Base-by-base conservation (phyloP, 2,888 invertebrate genomes). In the Tupiocoris notatus region DNA sequence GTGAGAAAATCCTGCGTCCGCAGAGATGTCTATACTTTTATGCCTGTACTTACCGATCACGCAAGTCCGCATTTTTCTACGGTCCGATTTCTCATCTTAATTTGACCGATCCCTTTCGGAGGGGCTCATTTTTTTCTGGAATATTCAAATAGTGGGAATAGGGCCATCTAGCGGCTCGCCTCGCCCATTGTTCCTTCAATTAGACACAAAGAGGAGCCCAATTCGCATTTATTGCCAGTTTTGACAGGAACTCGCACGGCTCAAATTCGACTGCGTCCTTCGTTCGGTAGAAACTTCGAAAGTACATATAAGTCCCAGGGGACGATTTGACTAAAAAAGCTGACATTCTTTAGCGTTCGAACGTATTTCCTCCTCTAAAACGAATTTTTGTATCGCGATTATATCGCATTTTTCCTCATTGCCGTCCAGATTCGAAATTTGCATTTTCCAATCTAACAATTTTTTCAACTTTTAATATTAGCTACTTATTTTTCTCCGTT, bases 31-130 rank as follows among this genome's bases (percentile, higher is more conserved):
- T n/a, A n/a, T n/a, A n/a, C n/a, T n/a, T n/a, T 56, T 20, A 20
- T 59, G 61, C 58, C 25, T 70, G 24, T 59, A 61, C 70, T 70
- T 70, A 57, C 61, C 70, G 70, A 70, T 70, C 70, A 70, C 70
- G 70, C 70, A 70, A 61, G 70, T 70, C 61, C 59, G 58, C 61
- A 22, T 58, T 68, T 68, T 58, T 58, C 59, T 59, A 59, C 24
- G 18, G 61, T 70, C 18, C 59, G 59, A 59, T 70, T 59, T 70
- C 61, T 54, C 70, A 24, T 70, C 61, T 70, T 70, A 57, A 17
- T 66, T 66, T 1, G 54, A 23, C 20, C 6, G 65, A 66, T 20
- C 24, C 39, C 66, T 18, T 39, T 17, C 16, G 3, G 2, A 21
- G 21, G 12, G 6, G 25, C 7, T 22, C 39, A 56, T 18, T 18